Base-by-base conservation (phyloP, 1,140 invertebrate genomes). In the Sesamia nonagrioides region DNA sequence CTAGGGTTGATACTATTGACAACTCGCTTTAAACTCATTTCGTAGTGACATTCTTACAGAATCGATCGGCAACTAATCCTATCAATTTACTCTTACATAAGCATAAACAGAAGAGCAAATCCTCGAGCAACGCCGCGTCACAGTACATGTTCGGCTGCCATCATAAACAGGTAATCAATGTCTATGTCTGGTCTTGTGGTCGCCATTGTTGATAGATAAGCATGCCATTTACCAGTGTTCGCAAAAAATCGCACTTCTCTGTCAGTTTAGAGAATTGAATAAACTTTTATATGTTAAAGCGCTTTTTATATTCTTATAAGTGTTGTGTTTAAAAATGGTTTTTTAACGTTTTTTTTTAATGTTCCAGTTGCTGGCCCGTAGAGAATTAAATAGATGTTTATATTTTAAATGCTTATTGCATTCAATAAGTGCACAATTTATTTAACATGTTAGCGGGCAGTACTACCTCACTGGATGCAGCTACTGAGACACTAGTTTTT, bases 331-430 rank as follows among this genome's bases (percentile, higher is more conserved):
- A 7, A 40, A 40, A 7, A 40, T 7, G 0, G 2, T 40, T 7
- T 40, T 40, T 40, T 40, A 40, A 9, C 5, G n/a, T 0, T 9
- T 40, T 40, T 40, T 40, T 0, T 40, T 40, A 7, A 7, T 40
- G 0, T 1, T 7, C 8, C 6, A 40, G 0, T 6, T 40, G 8
- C 8, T 40, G 27, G 3, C 27, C 27, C 27, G 27, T 48, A 48
- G 9, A 68, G 11, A 18, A 68, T 63, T 18, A 63, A 63, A 63
- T 63, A 11, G 35, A 63, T n/a, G 40, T 63, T 61, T 63, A 40
- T 40, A n/a, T 40, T n/a, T 40, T 58, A 40, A 40, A 6, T 40
- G 37, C 37, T 40, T 40, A 40, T 40, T 40, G 6, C 0, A 40
- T 40, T 40, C 27, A 27, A 27, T 27, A 27, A 27, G 27, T 3